These are phyloP conservation scores for Ashinkailepas kermadecensis DNA, from an alignment of 2,888 invertebrate species.

Conservation along the genomic window DNA sequence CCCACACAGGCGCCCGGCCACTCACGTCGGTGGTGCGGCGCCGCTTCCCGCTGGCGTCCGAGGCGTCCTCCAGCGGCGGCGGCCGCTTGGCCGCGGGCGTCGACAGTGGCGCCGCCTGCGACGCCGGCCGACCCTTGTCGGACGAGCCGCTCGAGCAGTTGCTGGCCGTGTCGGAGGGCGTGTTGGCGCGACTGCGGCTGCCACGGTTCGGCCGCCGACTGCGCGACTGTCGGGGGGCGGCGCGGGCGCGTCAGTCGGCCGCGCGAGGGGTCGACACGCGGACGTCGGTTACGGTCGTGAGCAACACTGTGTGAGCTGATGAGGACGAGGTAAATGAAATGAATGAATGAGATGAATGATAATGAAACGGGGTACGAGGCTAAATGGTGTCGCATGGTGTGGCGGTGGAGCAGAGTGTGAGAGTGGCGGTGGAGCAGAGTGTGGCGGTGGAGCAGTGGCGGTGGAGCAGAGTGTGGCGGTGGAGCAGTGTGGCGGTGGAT, in stretches of 20 bases:
- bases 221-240: constrained; percentile 26
- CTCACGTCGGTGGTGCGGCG: not conserved
- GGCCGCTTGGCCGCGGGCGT: constrained; percentile 29
- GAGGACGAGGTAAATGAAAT: too few species aligned
- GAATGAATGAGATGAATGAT: too few species aligned
- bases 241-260: not conserved
- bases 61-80: not conserved
- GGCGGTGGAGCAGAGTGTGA: too few species aligned
- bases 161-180: constrained; percentile 30
- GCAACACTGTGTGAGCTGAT: too few species aligned
- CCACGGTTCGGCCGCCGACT: constrained; percentile 28
- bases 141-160: constrained; percentile 32
- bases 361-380: too few species aligned
- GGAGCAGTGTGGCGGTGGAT: too few species aligned
- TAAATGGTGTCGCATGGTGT: too few species aligned
- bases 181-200: constrained; percentile 30
- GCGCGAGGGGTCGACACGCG: too few species aligned
- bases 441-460: too few species aligned
- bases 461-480: too few species aligned
- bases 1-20: not conserved
- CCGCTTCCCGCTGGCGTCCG: not conserved
- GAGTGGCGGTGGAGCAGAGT: too few species aligned
- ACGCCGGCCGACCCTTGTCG: constrained; percentile 26
- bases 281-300: too few species aligned
- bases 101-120: constrained; percentile 27